Evolutionary conservation across 1,140 invertebrate genomes (phyloP), one percentile per base, ranked within the genome.

Genomic region (Microplitis demolitor): DNA sequence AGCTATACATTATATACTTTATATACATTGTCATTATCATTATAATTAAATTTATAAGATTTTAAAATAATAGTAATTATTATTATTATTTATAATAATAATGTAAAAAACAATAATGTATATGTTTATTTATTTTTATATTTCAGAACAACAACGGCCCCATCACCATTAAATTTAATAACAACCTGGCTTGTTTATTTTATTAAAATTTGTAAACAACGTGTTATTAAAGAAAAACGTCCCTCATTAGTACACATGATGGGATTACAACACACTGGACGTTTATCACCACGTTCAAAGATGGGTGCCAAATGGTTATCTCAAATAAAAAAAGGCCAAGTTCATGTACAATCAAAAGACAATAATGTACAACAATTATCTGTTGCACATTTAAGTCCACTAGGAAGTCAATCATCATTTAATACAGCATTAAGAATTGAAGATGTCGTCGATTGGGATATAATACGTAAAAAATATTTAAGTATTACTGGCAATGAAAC

Each of bases 91-190:
- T 54, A 54, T 54, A 5, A 54, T 54, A 16, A 16, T n/a, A 2
- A 16, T 14, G 11, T 14, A 1, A 56, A 56, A 60, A 34, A 61
- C 33, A 34, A 37, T 16, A 51, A 33, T 33, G 54, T 24, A 67
- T 5, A 53, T 31, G n/a, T n/a, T n/a, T n/a, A n/a, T n/a, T n/a
- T n/a, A 33, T 64, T 66, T 71, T 72, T 71, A 51, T 82, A 79
- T 87, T 86, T 50, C 83, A 87, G 98, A 84, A 98, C 97, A 4
- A 97, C 96, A 53, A 97, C 97, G 11, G 98, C 98, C 3, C 98
- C 98, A 0, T 97, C 98, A 16, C 98, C 98, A 0, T 90, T 99
- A 61, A 99, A 99, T 86, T 90, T 99, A 71, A 91, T 99, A 78
- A 98, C 97, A 11, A 97, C 97, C 51, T 96, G 95, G 94, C 90